Evolutionary conservation across 2,888 invertebrate species (phyloP).

Genomic region (Busseola fusca): DNA sequence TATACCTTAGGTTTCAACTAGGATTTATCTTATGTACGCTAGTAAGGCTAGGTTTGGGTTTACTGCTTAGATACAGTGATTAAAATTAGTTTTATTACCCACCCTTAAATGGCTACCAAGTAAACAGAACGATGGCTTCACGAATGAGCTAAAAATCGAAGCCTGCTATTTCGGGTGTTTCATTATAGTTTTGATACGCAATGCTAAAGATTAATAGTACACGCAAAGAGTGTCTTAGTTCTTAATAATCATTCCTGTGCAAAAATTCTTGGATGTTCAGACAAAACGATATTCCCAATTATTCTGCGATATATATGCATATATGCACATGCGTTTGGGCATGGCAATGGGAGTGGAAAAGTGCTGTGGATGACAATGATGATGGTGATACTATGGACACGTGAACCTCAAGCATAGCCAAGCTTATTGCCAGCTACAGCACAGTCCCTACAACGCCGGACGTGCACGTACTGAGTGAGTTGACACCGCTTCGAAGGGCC

Average conservation of each 20-base stretch:
- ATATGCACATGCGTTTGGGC: no score
- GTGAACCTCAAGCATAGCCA: neutral
- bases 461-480: conserved; percentile 60
- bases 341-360: no score
- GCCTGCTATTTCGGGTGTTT: neutral
- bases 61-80: neutral
- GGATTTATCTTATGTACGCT: neutral
- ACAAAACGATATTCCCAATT: no score
- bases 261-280: no score
- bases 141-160: neutral
- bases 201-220: neutral
- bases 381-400: neutral
- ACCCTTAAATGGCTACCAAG: neutral
- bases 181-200: neutral
- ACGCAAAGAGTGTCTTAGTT: neutral
- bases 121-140: neutral
- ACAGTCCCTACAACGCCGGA: conserved; percentile 60
- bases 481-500: conserved; percentile 58
- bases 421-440: conserved; percentile 53
- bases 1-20: neutral
- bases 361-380: neutral
- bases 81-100: neutral
- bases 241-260: no score
- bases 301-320: no score
- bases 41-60: neutral